Conservation (phyloP, 1,140 invertebrate species). For the Augochlora pura region DNA sequence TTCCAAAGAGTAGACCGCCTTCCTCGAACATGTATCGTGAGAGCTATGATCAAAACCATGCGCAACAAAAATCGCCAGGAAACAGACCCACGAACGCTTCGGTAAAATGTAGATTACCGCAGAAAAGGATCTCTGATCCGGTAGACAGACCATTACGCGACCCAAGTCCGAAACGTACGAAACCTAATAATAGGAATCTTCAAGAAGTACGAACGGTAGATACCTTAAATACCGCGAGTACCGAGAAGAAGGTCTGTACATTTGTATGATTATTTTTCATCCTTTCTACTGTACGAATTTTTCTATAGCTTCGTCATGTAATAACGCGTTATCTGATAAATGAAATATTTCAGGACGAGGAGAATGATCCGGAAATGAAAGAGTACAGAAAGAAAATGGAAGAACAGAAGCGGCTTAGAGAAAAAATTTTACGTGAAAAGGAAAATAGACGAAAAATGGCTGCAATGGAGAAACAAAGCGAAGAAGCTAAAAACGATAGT, state of each 20-base stretch:
- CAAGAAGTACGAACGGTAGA: conserved; percentile 60
- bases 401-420: conserved; percentile 83
- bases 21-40: conserved; percentile 62
- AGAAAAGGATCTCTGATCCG: conserved; percentile 62
- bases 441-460: conserved; percentile 83
- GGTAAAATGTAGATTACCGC: conserved; percentile 49
- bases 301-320: too few species aligned
- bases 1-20: conserved; percentile 55
- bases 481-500: conserved; percentile 57
- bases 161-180: conserved; percentile 63
- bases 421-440: conserved; percentile 83
- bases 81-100: conserved; percentile 46
- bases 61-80: conserved; percentile 58
- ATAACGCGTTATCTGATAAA: background rate
- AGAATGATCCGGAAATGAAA: conserved; percentile 84
- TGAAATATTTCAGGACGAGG: conserved; percentile 67
- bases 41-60: conserved; percentile 63
- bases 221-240: conserved; percentile 17
- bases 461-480: conserved; percentile 77
- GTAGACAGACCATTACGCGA: conserved; percentile 48
- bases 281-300: background rate
- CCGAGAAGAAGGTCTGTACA: conserved; percentile 61
- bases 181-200: conserved; percentile 59
- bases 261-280: background rate
- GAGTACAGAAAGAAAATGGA: conserved; percentile 84